Evolutionary conservation across 2,113 vertebrate species (phyloP).

Genomic region (Gopherus evgoodei): DNA sequence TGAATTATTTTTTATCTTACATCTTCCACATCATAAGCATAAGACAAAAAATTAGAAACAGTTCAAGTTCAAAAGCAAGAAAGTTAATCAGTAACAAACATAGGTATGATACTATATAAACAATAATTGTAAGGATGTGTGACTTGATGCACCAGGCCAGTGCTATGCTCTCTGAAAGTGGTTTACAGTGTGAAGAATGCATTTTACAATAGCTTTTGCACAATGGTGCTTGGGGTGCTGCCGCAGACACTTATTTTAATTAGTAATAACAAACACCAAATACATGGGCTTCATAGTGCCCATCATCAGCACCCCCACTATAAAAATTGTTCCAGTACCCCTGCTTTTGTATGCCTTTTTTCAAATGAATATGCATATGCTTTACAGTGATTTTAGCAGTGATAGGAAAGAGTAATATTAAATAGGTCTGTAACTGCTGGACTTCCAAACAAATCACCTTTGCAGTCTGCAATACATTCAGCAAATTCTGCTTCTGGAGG

Average conservation of each 20-base stretch:
- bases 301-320: too few species aligned
- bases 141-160: background rate
- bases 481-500: slow-evolving; percentile 8
- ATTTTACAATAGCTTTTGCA: background rate
- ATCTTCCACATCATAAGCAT: background rate
- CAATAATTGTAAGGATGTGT: background rate
- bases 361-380: background rate
- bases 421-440: slow-evolving; percentile 12
- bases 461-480: background rate
- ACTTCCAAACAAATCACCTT: slow-evolving; percentile 38
- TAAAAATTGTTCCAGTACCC: too few species aligned
- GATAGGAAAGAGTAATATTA: slow-evolving; percentile 31
- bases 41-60: background rate
- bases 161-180: background rate
- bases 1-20: background rate
- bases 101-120: background rate
- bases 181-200: slow-evolving; percentile 20
- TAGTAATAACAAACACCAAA: too few species aligned
- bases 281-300: too few species aligned
- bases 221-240: too few species aligned
- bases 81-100: background rate
- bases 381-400: background rate
- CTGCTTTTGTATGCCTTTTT: background rate
- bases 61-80: background rate
- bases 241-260: too few species aligned